A percentile compares a stretch with the other conserved stretches of the same genome.
Conservation (phyloP, 1,140 invertebrate species). For the Chelonus insularis region DNA sequence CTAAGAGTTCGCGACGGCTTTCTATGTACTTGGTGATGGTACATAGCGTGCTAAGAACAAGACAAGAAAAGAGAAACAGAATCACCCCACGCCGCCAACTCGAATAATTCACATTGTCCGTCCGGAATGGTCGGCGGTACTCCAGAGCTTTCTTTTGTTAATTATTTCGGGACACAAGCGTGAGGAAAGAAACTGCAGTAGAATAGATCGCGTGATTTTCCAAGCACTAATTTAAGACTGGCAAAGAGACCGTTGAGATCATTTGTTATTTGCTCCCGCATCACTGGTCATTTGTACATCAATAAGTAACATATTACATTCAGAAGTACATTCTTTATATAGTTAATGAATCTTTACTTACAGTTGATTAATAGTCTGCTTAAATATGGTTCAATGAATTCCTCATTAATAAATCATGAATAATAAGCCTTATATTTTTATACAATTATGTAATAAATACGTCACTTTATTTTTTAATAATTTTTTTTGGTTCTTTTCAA, state of each 20-base stretch:
- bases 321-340: too few species aligned
- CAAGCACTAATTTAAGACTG: slow-evolving; percentile 53
- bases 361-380: too few species aligned
- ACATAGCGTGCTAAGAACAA: not conserved
- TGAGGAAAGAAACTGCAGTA: slow-evolving; percentile 55
- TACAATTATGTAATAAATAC: too few species aligned
- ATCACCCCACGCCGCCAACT: slow-evolving; percentile 53
- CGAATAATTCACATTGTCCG: slow-evolving; percentile 62
- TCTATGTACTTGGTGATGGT: not conserved
- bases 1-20: not conserved
- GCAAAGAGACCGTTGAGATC: not conserved
- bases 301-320: not conserved
- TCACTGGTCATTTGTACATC: not conserved
- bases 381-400: too few species aligned
- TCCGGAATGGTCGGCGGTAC: slow-evolving; percentile 47
- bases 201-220: slow-evolving; percentile 58
- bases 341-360: too few species aligned
- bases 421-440: too few species aligned
- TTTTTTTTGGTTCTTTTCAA: too few species aligned
- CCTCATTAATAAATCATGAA: too few species aligned
- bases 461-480: too few species aligned
- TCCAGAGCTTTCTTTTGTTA: slow-evolving; percentile 57
- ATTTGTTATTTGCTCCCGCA: slow-evolving; percentile 8
- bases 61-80: slow-evolving; percentile 8
- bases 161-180: slow-evolving; percentile 57